Conservation (phyloP, 1,140 invertebrate species). For the Pseudomyrmex cubaensis region DNA sequence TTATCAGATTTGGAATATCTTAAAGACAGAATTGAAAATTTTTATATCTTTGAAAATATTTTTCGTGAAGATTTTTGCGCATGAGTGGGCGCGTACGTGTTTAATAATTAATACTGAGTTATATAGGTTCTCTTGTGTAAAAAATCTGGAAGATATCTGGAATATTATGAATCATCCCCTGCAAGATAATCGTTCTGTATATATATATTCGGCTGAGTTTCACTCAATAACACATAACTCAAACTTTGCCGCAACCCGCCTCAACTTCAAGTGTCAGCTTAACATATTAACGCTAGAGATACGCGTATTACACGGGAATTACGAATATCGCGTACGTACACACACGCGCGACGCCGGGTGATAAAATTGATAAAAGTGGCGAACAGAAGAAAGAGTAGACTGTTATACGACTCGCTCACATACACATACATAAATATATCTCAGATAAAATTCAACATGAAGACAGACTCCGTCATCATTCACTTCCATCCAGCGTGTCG, state of each 20-base stretch:
- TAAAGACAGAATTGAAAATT: no score
- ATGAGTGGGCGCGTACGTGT: no score
- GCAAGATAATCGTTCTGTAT: neutral
- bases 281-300: constrained; percentile 2
- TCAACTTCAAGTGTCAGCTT: constrained; percentile 5
- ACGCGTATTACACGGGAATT: constrained; percentile 13
- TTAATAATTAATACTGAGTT: no score
- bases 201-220: neutral
- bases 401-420: no score
- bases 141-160: no score
- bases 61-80: no score
- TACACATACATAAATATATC: constrained; percentile 21
- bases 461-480: constrained; percentile 45
- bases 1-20: no score
- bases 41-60: no score
- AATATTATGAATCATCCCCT: neutral
- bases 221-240: neutral
- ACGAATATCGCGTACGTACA: neutral
- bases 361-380: constrained; percentile 45
- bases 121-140: no score
- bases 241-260: neutral
- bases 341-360: neutral
- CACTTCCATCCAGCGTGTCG: constrained; percentile 38
- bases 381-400: neutral
- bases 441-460: constrained; percentile 39